These are phyloP conservation scores for Pogona vitticeps DNA, from an alignment of 2,113 vertebrate genomes.

Conservation along the genomic window DNA sequence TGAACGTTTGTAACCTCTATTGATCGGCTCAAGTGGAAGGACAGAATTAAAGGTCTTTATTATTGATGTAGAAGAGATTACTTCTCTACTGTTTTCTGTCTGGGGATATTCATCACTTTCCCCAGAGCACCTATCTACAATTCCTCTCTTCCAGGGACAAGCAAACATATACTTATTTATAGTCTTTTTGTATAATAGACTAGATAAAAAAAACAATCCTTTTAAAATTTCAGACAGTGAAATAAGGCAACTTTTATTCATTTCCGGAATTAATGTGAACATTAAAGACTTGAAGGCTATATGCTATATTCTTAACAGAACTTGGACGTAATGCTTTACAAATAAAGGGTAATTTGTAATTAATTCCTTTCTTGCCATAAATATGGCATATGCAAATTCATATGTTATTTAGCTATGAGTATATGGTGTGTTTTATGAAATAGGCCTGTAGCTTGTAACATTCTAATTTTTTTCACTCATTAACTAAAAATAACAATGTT, in stretches of 20 bases:
- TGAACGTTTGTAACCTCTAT: slow-evolving; percentile 70
- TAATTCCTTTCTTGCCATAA: not conserved
- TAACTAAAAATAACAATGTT: too few relatives aligned
- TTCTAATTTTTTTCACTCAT: too few relatives aligned
- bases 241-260: not conserved
- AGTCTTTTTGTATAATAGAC: not conserved
- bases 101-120: slow-evolving; percentile 48
- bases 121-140: slow-evolving; percentile 23
- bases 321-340: not conserved
- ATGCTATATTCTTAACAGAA: not conserved
- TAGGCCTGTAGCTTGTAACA: not conserved
- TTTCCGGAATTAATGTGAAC: not conserved
- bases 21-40: slow-evolving; percentile 63
- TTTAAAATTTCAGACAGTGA: slow-evolving; percentile 11
- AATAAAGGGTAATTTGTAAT: not conserved
- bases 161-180: slow-evolving; percentile 31
- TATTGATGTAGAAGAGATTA: slow-evolving; percentile 62
- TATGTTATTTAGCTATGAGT: not conserved
- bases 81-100: slow-evolving; percentile 53
- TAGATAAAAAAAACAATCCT: not conserved
- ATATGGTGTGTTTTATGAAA: not conserved
- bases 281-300: not conserved
- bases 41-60: slow-evolving; percentile 62
- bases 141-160: slow-evolving; percentile 31
- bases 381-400: not conserved